phyloP scores from a whole-genome alignment of 1,140 invertebrate genomes.

The Akabosia matsudoensis region DNA sequence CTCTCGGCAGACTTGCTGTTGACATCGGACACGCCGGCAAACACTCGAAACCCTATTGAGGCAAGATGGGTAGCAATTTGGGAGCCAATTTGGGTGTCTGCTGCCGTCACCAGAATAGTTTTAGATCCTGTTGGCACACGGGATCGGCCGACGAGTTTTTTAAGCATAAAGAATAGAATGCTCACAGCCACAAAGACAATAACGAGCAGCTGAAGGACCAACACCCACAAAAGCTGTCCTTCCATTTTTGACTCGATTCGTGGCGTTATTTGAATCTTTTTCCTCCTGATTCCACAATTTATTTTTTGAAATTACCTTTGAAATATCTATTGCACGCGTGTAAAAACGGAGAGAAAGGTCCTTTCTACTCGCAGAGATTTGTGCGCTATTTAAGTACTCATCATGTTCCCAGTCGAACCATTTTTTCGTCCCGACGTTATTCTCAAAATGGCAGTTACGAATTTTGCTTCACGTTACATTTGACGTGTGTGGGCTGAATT shows the following conservation, averaged over 20 bases:
- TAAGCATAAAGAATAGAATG: constrained; percentile 44
- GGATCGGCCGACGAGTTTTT: constrained; percentile 38
- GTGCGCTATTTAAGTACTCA: background rate
- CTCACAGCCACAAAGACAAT: constrained; percentile 43
- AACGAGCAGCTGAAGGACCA: constrained; percentile 42
- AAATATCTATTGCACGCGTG: too few species aligned
- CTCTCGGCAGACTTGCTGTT: constrained; percentile 42
- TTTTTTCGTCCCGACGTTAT: background rate
- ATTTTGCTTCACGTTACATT: background rate
- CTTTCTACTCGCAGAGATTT: too few species aligned
- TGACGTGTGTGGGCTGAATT: background rate
- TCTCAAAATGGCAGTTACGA: background rate
- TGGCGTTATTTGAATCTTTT: background rate
- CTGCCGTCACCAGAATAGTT: constrained; percentile 40
- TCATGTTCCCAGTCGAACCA: background rate
- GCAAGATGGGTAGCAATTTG: constrained; percentile 61
- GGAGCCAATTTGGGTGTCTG: constrained; percentile 38
- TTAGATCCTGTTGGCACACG: constrained; percentile 43
- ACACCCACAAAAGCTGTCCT: constrained; percentile 44
- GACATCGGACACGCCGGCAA: constrained; percentile 63
- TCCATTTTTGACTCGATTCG: constrained; percentile 30
- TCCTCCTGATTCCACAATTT: background rate
- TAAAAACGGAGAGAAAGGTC: too few species aligned
- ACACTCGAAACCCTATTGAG: constrained; percentile 67
- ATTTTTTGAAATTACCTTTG: background rate